These are phyloP conservation scores for Sclerodermus sp. DNA, from an alignment of 2,888 invertebrate genomes.

Conservation along the genomic window DNA sequence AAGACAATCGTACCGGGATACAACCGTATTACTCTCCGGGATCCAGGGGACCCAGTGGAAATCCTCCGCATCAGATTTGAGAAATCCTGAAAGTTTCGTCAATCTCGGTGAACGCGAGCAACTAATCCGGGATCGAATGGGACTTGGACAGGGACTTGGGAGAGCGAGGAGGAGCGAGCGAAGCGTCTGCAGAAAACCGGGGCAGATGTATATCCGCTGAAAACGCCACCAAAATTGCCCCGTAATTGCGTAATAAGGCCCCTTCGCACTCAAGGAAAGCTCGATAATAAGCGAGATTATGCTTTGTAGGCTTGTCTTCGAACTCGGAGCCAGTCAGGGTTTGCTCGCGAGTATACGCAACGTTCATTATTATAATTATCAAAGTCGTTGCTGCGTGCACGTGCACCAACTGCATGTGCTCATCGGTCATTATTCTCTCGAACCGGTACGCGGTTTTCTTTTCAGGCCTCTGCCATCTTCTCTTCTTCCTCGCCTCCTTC, in stretches of 20 bases:
- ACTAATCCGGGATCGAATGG: not conserved
- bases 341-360: not conserved
- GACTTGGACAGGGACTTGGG: conserved; percentile 11
- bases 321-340: no score
- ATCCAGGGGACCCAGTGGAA: no score
- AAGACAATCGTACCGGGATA: no score
- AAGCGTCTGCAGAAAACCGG: conserved; percentile 8
- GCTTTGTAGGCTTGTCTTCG: no score
- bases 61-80: no score
- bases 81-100: no score
- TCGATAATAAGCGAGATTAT: no score
- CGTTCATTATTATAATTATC: conserved; percentile 51
- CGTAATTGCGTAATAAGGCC: conserved; percentile 53
- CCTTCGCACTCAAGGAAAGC: conserved; percentile 12
- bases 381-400: conserved; percentile 23
- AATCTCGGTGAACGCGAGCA: no score
- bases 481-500: not conserved
- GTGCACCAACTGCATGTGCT: no score
- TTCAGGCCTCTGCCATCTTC: conserved; percentile 4
- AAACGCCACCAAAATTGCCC: conserved; percentile 48
- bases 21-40: no score
- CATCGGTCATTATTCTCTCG: not conserved
- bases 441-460: conserved; percentile 1
- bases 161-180: conserved; percentile 1
- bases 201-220: conserved; percentile 32